Evolutionary conservation across 2,888 invertebrate genomes (phyloP).

Genomic region (Drosophila helvetica): DNA sequence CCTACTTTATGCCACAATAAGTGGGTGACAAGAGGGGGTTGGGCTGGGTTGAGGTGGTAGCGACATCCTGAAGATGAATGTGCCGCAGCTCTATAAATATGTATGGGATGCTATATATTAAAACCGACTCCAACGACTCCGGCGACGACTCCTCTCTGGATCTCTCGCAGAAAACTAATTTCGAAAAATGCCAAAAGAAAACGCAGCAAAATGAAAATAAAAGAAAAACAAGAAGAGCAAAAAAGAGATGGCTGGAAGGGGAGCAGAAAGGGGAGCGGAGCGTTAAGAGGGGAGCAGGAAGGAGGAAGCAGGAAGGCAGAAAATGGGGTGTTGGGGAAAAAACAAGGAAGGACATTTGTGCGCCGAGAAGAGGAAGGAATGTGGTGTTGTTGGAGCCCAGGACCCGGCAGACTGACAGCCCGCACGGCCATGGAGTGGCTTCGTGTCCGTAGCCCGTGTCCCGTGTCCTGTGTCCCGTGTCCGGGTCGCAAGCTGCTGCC

Average conservation of each 20-base stretch:
- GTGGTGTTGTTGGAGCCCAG: constrained; percentile 33
- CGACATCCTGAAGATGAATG: constrained; percentile 77
- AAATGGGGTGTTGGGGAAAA: constrained; percentile 26
- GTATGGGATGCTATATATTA: constrained; percentile 81
- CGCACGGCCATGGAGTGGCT: constrained; percentile 37
- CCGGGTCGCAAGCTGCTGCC: constrained; percentile 60
- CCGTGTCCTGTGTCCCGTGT: too few relatives aligned
- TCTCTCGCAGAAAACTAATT: constrained; percentile 79
- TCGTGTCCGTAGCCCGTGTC: constrained; percentile 38
- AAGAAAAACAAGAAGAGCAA: constrained; percentile 51
- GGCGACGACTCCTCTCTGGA: constrained; percentile 23
- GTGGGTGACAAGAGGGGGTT: constrained; percentile 62
- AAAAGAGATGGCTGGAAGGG: too few relatives aligned
- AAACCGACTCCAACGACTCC: constrained; percentile 73
- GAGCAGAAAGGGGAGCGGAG: constrained; percentile 12
- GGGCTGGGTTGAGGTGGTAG: constrained; percentile 19
- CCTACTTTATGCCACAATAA: constrained; percentile 73
- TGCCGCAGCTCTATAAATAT: constrained; percentile 81
- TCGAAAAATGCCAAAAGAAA: constrained; percentile 81
- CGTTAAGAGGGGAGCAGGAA: constrained; percentile 20
- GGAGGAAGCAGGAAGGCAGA: background rate
- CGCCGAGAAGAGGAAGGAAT: constrained; percentile 31
- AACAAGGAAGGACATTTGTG: constrained; percentile 77
- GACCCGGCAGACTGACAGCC: constrained; percentile 69
- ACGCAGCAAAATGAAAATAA: constrained; percentile 72